These are phyloP conservation scores for Adoxophyes honmai DNA, from an alignment of 1,140 invertebrate genomes.

Conservation along the genomic window DNA sequence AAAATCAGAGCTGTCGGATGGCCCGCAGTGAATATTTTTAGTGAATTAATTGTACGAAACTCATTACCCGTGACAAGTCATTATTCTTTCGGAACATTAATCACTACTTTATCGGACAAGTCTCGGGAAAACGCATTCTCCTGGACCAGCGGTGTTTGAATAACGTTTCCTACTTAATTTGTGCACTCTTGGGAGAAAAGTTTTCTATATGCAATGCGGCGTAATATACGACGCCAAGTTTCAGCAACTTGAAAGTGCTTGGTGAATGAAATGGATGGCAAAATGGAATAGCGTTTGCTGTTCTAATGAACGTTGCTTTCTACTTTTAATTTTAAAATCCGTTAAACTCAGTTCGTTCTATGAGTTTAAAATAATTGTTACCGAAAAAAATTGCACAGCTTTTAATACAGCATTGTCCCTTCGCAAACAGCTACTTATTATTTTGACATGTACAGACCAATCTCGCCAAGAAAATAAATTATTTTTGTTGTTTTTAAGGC, in stretches of 20 bases:
- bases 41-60: constrained; percentile 13
- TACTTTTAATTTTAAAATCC: too few relatives aligned
- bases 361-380: too few relatives aligned
- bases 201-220: constrained; percentile 12
- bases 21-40: background rate
- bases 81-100: constrained; percentile 17
- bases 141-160: constrained; percentile 10
- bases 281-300: background rate
- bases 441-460: too few relatives aligned
- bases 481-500: too few relatives aligned
- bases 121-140: constrained; percentile 1
- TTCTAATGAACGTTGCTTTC: too few relatives aligned
- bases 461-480: too few relatives aligned
- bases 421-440: too few relatives aligned
- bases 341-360: too few relatives aligned
- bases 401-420: too few relatives aligned
- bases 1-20: too few relatives aligned
- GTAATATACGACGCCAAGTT: constrained; percentile 14
- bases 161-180: constrained; percentile 17
- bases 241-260: constrained; percentile 1
- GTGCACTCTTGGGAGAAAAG: constrained; percentile 16
- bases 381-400: too few relatives aligned
- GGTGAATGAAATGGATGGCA: background rate
- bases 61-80: constrained; percentile 15
- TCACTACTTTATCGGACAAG: constrained; percentile 17